Percentiles rank a stretch among this genome's conserved stretches.
phyloP scores from a whole-genome alignment of 2,113 vertebrate species.

The Scatophagus argus region DNA sequence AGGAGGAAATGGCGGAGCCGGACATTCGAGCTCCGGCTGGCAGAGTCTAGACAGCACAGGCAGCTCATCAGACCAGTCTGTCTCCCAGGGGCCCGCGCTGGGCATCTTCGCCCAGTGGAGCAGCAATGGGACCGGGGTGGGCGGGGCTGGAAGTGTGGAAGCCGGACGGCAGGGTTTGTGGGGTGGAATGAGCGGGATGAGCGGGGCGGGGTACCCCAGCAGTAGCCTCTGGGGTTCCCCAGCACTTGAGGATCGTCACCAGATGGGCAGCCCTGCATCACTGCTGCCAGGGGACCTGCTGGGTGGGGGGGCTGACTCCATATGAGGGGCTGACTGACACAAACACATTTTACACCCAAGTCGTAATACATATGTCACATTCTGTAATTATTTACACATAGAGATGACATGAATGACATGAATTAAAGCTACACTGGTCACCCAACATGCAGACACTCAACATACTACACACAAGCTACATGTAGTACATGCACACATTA shows the following conservation, averaged over 20 bases:
- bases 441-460: conserved; percentile 49
- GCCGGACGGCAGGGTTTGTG: conserved; percentile 90
- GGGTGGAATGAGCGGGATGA: conserved; percentile 87
- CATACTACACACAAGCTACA: conserved; percentile 56
- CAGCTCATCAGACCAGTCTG: conserved; percentile 89
- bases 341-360: conserved; percentile 52
- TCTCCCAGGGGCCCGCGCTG: conserved; percentile 88
- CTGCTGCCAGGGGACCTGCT: conserved; percentile 99
- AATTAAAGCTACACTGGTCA: conserved; percentile 73
- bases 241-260: conserved; percentile 93
- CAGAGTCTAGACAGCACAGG: conserved; percentile 96
- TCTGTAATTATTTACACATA: conserved; percentile 64
- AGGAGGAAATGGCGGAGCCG: conserved; percentile 62
- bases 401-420: conserved; percentile 52
- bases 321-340: conserved; percentile 84
- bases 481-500: conserved; percentile 58
- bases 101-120: conserved; percentile 98
- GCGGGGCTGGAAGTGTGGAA: conserved; percentile 86
- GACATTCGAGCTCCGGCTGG: conserved; percentile 86
- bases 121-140: conserved; percentile 85
- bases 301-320: conserved; percentile 96
- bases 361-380: conserved; percentile 42
- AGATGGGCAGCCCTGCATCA: conserved; percentile 98
- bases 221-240: conserved; percentile 96
- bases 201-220: conserved; percentile 89